Percentiles rank a stretch among this genome's conserved stretches.
These are phyloP conservation scores for Holothuria glaberrima DNA, from an alignment of 35 echinoderm and acorn worm genomes.

Conservation along the genomic window DNA sequence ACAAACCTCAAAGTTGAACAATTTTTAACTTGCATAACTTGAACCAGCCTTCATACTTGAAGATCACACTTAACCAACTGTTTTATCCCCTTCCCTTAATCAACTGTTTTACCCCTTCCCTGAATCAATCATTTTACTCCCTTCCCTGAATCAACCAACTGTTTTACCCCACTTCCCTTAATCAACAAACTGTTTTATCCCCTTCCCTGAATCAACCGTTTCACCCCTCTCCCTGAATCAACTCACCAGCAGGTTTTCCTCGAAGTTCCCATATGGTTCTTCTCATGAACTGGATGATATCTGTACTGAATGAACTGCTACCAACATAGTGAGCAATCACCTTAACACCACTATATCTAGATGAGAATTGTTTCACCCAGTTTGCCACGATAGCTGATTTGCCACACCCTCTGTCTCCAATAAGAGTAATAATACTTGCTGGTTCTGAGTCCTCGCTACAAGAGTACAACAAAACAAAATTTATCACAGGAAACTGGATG, in stretches of 20 bases:
- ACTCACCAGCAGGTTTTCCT: constrained; percentile 83
- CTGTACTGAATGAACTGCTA: constrained; percentile 79
- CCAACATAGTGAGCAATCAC: constrained; percentile 90
- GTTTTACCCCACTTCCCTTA: background rate
- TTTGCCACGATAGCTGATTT: constrained; percentile 92
- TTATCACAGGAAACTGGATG: background rate
- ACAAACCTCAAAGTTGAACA: too few species aligned
- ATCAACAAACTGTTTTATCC: background rate
- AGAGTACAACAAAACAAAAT: background rate
- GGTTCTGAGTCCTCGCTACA: background rate
- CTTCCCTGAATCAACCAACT: too few species aligned
- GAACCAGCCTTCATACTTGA: too few species aligned
- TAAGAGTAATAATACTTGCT: constrained; percentile 62
- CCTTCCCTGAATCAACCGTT: too few species aligned
- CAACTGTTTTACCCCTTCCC: too few species aligned
- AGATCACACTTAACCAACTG: too few species aligned
- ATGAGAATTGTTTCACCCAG: constrained; percentile 86
- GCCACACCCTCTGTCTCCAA: constrained; percentile 92
- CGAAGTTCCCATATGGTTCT: constrained; percentile 87
- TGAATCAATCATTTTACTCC: too few species aligned
- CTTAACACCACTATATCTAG: constrained; percentile 45
- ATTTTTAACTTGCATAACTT: too few species aligned
- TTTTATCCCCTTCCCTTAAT: too few species aligned
- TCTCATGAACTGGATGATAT: constrained; percentile 88
- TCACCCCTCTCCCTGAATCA: background rate